Conservation (phyloP, 2,113 vertebrate genomes). For the Myocastor coypus region DNA sequence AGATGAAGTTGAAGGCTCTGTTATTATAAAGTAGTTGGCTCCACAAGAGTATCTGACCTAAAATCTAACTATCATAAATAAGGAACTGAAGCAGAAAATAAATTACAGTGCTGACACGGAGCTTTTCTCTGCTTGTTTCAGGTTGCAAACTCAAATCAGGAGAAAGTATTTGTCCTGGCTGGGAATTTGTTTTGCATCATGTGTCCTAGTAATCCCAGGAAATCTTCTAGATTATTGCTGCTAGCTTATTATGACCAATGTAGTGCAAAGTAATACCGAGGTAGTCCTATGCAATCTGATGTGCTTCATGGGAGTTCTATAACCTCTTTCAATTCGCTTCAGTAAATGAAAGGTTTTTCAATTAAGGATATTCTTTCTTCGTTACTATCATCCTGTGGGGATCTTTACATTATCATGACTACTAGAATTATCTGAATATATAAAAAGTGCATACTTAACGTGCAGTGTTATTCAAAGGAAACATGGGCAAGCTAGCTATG, state of each 20-base stretch:
- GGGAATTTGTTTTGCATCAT: not conserved
- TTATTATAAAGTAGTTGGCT: conserved; percentile 46
- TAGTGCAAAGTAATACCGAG: not conserved
- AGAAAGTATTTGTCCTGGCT: conserved; percentile 1
- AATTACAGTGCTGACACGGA: conserved; percentile 41
- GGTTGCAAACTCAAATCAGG: conserved; percentile 9
- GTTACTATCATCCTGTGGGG: not conserved
- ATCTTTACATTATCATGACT: conserved; percentile 63
- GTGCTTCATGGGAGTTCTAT: not conserved
- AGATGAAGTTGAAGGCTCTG: not conserved
- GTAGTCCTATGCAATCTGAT: not conserved
- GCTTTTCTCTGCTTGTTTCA: conserved; percentile 56
- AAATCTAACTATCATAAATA: conserved; percentile 63
- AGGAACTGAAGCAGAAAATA: conserved; percentile 45
- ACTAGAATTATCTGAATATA: conserved; percentile 67
- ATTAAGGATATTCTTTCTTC: conserved; percentile 4
- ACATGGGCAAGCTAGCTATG: conserved; percentile 54
- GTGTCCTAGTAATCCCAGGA: not conserved
- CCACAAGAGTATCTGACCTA: conserved; percentile 64
- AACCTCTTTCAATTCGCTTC: conserved; percentile 8
- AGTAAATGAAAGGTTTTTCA: not conserved
- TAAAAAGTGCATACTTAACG: conserved; percentile 63
- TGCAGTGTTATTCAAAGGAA: conserved; percentile 39
- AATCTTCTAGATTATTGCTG: not conserved
- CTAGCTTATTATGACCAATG: not conserved